Evolutionary conservation across 2,113 vertebrate species (phyloP).

Genomic region (Oplegnathus fasciatus): DNA sequence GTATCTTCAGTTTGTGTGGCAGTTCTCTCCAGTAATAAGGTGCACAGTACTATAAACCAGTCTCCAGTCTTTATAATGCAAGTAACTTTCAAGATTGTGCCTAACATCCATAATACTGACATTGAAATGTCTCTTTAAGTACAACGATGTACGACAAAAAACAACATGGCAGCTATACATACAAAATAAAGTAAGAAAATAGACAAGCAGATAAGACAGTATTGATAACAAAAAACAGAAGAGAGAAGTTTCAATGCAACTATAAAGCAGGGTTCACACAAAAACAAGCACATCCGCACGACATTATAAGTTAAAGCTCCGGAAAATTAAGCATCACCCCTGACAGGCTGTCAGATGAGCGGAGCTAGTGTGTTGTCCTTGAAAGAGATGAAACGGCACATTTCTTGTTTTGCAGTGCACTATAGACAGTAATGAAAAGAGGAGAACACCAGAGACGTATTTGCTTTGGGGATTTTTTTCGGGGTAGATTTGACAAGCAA

Average conservation of each 20-base stretch:
- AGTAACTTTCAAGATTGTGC: neutral
- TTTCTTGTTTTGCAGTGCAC: neutral
- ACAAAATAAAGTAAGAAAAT: neutral
- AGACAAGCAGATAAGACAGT: neutral
- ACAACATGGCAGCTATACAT: neutral
- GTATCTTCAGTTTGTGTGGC: neutral
- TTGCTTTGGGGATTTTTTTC: neutral
- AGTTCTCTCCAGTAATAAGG: neutral
- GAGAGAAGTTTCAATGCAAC: neutral
- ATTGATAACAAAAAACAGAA: neutral
- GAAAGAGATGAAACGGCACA: neutral
- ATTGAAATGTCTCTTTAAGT: neutral
- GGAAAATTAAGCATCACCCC: neutral
- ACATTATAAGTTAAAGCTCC: neutral
- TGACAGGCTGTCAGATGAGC: neutral
- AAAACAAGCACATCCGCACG: neutral
- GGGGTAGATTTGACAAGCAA: neutral
- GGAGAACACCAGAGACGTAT: neutral
- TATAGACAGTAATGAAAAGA: conserved; percentile 2
- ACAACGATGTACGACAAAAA: neutral
- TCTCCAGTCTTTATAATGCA: neutral
- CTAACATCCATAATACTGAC: neutral
- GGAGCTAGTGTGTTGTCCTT: neutral
- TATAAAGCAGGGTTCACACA: neutral
- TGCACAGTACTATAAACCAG: neutral